Base-by-base conservation (phyloP, 2,113 vertebrate species). In the Mus spicilegus region DNA sequence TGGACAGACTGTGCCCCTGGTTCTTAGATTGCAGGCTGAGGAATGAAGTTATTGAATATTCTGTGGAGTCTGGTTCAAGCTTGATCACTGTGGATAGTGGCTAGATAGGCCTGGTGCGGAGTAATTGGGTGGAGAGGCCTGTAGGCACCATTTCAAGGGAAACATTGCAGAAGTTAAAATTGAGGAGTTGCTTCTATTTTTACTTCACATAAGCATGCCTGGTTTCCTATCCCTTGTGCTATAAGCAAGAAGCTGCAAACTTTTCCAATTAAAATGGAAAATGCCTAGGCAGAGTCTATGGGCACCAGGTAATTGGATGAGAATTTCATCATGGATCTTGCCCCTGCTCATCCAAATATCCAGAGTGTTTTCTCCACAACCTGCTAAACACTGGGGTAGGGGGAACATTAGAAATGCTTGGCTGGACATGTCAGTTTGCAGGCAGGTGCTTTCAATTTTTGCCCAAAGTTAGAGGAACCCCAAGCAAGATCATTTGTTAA, bases 231-330 rank as follows among this genome's bases (percentile, higher is more conserved):
- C 22, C 77, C 72, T 85, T 91, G 30, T 88, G 63, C 63, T 97
- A 67, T 78, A 96, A 97, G 91, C 16, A 95, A 94, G 81, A 93
- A 70, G 56, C 81, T 94, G 54, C 77, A 92, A 76, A 90, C 67
- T 75, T 92, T 97, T 73, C 81, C 77, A 95, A 67, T 94, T 97
- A 86, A 96, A 94, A 95, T 54, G 49, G 73, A 87, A 96, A 95
- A 90, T 93, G 28, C 42, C 92, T 78, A 65, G 67, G 42, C 61
- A 91, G 90, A 19, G 49, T 80, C 61, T 89, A 92, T 63, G 49
- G 67, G 39, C 42, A 76, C 51, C 46, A 85, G 87, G 84, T 93
- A 91, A 95, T 67, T 88, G 84, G 87, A 82, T 78, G 69, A 86
- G 51, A 91, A 78, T 20, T n/a, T 87, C 2, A 46, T 2, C 10